Base-by-base conservation (phyloP, 2,888 invertebrate species). In the Dinocampus coccinellae region DNA sequence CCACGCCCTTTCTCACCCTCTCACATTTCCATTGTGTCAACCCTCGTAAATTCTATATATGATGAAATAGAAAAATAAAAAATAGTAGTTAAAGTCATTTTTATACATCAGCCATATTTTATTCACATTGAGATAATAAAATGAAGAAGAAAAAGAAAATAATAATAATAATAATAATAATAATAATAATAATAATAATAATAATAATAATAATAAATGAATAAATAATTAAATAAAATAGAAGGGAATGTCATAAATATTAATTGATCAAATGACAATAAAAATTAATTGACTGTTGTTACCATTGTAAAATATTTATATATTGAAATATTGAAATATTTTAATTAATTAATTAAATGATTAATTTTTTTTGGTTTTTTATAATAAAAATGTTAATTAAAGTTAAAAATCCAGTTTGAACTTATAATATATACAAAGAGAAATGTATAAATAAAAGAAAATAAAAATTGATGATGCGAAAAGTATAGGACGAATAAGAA, bases 391-490 rank as follows among this genome's bases (percentile, higher is more conserved):
- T 47, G 69, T 76, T 78, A 73, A 78, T 77, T 76, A 73, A 73
- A 73, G 72, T 68, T 69, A 70, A 76, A 75, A 63, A 76, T 74
- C 74, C 71, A 62, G 73, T 69, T 53, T 52, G 62, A 72, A 75
- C 73, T 77, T 39, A 39, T 0, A n/a, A n/a, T 39, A n/a, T 29
- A 29, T 3, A 29, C n/a, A 10, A 36, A 39, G n/a, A n/a, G n/a
- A 13, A 39, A 13, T 3, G 39, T 3, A n/a, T 3, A 1, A 70
- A 75, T 76, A 71, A 75, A 76, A 70, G 75, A 74, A 71, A 64
- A 61, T 66, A 64, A 58, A 70, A 74, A 71, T 73, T 75, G 53
- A 73, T 47, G 63, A 67, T 57, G 7, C 16, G 7, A 42, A 29
- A 58, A 20, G 42, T 29, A 33, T 58, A 22, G 52, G 53, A 33